Percentiles rank a stretch among this genome's conserved stretches.
Conservation (phyloP, 2,113 vertebrate genomes). For the Scartelaos histophorus region DNA sequence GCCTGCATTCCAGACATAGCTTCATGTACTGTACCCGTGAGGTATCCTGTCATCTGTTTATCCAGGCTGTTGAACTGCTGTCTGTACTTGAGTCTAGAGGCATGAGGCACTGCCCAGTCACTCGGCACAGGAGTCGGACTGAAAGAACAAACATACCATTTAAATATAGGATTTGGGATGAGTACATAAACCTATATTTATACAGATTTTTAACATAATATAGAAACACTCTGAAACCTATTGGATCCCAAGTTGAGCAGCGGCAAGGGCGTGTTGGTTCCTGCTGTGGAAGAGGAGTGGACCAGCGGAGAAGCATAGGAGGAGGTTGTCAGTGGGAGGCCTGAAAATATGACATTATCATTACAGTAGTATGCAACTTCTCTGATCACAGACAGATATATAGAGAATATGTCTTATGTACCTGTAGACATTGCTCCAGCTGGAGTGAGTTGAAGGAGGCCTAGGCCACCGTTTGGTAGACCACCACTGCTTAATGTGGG, state of each 20-base stretch:
- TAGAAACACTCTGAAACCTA: slow-evolving; percentile 80
- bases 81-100: slow-evolving; percentile 92
- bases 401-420: slow-evolving; percentile 12
- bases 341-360: slow-evolving; percentile 31
- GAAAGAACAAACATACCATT: slow-evolving; percentile 73
- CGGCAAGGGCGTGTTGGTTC: slow-evolving; percentile 83
- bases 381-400: too few species aligned
- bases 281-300: slow-evolving; percentile 60
- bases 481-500: slow-evolving; percentile 83
- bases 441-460: slow-evolving; percentile 82
- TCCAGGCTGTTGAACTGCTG: slow-evolving; percentile 96
- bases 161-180: neutral
- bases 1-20: slow-evolving; percentile 38
- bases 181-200: neutral
- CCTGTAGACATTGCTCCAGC: slow-evolving; percentile 59
- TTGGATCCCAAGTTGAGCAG: slow-evolving; percentile 89
- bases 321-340: slow-evolving; percentile 55
- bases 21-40: slow-evolving; percentile 82
- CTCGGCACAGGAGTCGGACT: slow-evolving; percentile 82
- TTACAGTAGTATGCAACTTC: neutral
- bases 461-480: slow-evolving; percentile 86
- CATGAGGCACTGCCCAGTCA: slow-evolving; percentile 94
- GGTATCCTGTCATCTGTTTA: slow-evolving; percentile 91
- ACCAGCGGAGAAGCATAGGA: slow-evolving; percentile 58
- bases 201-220: neutral